Percentiles rank a stretch among this genome's conserved stretches.
Conservation (phyloP, 1,140 invertebrate species). For the Probaryconus sp. region DNA sequence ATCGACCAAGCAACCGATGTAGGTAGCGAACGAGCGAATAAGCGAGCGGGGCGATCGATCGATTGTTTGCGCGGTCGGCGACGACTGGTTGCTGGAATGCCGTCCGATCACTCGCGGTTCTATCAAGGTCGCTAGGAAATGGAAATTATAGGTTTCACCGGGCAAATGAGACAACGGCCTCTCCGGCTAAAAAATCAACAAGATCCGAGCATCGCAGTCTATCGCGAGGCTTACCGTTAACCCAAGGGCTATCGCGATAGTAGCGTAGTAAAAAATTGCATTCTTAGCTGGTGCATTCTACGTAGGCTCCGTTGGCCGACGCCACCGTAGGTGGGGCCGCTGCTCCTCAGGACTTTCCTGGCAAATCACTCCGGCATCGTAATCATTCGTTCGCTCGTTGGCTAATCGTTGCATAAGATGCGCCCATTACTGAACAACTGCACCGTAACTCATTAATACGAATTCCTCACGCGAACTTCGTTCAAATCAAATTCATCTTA, state of each 20-base stretch:
- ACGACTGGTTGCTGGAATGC: slow-evolving; percentile 70
- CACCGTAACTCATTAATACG: background rate
- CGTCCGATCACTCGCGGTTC: slow-evolving; percentile 70
- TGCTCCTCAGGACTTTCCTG: slow-evolving; percentile 43
- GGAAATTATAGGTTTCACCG: slow-evolving; percentile 68
- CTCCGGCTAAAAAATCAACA: slow-evolving; percentile 15
- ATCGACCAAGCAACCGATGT: no score
- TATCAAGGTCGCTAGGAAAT: slow-evolving; percentile 74
- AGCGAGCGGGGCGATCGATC: no score
- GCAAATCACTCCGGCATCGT: slow-evolving; percentile 42
- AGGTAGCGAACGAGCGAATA: no score
- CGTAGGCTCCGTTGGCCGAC: no score
- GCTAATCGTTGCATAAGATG: no score
- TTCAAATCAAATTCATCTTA: no score
- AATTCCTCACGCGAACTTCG: background rate
- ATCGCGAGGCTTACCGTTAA: no score
- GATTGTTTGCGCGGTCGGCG: slow-evolving; percentile 54
- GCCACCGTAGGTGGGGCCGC: slow-evolving; percentile 39
- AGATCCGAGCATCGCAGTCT: background rate
- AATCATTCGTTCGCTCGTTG: slow-evolving; percentile 24
- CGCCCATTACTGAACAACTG: slow-evolving; percentile 46
- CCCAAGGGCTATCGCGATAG: no score
- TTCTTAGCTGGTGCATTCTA: no score
- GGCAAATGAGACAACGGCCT: slow-evolving; percentile 46
- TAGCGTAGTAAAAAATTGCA: slow-evolving; percentile 36